Conservation (phyloP, 2,888 invertebrate genomes). For the Agonum fuliginosum region DNA sequence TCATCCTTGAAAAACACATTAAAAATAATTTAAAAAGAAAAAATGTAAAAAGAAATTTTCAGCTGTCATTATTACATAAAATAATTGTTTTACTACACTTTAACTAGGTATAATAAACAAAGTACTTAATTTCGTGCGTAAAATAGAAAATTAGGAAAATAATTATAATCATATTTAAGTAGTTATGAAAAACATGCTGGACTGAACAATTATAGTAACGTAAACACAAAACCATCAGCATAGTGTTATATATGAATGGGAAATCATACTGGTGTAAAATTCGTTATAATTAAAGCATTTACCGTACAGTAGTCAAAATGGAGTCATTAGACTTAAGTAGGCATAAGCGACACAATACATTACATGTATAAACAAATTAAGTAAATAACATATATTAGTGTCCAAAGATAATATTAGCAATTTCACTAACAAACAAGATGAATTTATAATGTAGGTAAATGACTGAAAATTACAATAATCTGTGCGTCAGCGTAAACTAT, state of each 20-base stretch:
- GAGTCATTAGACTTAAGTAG: slow-evolving; percentile 50
- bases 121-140: slow-evolving; percentile 18
- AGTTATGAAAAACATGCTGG: slow-evolving; percentile 8
- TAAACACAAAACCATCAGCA: neutral
- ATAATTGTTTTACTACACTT: neutral
- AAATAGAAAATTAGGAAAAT: slow-evolving; percentile 34
- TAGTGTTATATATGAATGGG: slow-evolving; percentile 18
- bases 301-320: slow-evolving; percentile 53
- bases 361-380: slow-evolving; percentile 56
- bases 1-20: slow-evolving; percentile 14
- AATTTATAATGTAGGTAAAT: slow-evolving; percentile 54
- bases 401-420: slow-evolving; percentile 54
- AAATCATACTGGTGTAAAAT: slow-evolving; percentile 50
- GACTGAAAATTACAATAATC: slow-evolving; percentile 56
- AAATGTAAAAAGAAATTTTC: neutral
- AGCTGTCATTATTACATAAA: neutral
- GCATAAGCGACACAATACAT: slow-evolving; percentile 53
- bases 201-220: slow-evolving; percentile 15
- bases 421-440: slow-evolving; percentile 48
- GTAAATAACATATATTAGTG: slow-evolving; percentile 55
- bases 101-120: slow-evolving; percentile 3
- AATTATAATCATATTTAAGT: slow-evolving; percentile 39
- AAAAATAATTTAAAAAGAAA: neutral
- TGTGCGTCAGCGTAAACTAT: slow-evolving; percentile 37
- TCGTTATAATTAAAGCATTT: slow-evolving; percentile 48